These are phyloP conservation scores for Deroptyus accipitrinus DNA, from an alignment of 2,113 vertebrate genomes.

Conservation along the genomic window DNA sequence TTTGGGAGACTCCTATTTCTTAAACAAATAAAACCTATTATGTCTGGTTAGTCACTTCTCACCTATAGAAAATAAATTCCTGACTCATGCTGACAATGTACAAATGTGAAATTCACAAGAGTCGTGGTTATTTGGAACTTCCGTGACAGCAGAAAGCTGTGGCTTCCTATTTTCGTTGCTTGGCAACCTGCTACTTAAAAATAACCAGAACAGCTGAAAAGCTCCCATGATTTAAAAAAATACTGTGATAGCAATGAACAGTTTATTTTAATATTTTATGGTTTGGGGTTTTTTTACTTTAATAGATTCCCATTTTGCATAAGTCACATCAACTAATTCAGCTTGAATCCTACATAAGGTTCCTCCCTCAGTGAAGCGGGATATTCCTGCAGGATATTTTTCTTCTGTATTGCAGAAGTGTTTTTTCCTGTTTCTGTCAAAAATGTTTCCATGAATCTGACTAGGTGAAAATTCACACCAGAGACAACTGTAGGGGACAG, in stretches of 20 bases:
- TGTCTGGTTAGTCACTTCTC: not conserved
- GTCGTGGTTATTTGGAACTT: not conserved
- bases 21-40: not conserved
- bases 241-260: not conserved
- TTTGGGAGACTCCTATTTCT: not conserved
- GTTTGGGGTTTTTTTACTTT: rapidly evolving
- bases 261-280: not conserved
- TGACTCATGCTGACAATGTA: not conserved
- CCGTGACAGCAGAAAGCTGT: not conserved
- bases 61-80: not conserved
- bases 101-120: not conserved
- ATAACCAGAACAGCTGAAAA: rapidly evolving
- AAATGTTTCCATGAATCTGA: not conserved
- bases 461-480: not conserved
- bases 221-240: not conserved
- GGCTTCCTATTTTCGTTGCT: not conserved
- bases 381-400: not conserved
- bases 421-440: not conserved
- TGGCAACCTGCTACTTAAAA: not conserved
- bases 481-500: not conserved
- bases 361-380: not conserved
- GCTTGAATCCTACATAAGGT: not conserved
- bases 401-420: not conserved
- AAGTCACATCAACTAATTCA: not conserved
- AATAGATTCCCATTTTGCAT: not conserved